These are phyloP conservation scores for Ochlodes sylvanus DNA, from an alignment of 2,888 invertebrate species.

Conservation along the genomic window DNA sequence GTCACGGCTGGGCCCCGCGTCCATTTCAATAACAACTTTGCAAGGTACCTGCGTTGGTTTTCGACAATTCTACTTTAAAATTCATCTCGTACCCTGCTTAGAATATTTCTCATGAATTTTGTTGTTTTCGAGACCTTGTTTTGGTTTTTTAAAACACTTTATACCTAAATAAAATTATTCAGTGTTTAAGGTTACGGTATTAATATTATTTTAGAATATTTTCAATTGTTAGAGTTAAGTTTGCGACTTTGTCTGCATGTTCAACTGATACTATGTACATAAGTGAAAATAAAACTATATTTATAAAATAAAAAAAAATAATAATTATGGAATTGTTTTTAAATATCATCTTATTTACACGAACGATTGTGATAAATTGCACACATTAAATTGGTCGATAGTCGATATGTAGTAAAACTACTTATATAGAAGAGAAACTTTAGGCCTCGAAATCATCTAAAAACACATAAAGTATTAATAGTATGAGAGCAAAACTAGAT, in stretches of 20 bases:
- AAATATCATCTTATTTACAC: too few species aligned
- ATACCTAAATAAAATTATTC: not conserved
- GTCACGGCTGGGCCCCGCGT: conserved; percentile 61
- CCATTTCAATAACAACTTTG: conserved; percentile 25
- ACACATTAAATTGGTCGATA: too few species aligned
- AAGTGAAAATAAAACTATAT: too few species aligned
- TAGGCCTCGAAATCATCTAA: not conserved
- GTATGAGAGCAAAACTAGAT: not conserved
- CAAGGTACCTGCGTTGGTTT: conserved; percentile 57
- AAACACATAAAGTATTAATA: not conserved
- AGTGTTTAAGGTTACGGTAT: not conserved
- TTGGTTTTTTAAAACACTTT: conserved; percentile 3
- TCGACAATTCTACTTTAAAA: conserved; percentile 57
- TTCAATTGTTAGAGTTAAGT: not conserved
- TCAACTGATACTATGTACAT: too few species aligned
- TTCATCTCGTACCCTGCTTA: conserved; percentile 47
- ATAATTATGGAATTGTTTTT: too few species aligned
- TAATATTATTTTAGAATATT: not conserved
- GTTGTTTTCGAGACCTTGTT: conserved; percentile 13
- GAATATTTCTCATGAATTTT: conserved; percentile 9
- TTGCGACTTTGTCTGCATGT: not conserved
- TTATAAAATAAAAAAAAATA: too few species aligned
- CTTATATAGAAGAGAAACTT: not conserved
- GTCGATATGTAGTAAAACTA: too few species aligned
- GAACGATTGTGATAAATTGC: too few species aligned